Percentiles rank a stretch among this genome's conserved stretches.
Evolutionary conservation across 2,797 vertebrate species (phyloP).

Genomic region (Antennarius maculatus): DNA sequence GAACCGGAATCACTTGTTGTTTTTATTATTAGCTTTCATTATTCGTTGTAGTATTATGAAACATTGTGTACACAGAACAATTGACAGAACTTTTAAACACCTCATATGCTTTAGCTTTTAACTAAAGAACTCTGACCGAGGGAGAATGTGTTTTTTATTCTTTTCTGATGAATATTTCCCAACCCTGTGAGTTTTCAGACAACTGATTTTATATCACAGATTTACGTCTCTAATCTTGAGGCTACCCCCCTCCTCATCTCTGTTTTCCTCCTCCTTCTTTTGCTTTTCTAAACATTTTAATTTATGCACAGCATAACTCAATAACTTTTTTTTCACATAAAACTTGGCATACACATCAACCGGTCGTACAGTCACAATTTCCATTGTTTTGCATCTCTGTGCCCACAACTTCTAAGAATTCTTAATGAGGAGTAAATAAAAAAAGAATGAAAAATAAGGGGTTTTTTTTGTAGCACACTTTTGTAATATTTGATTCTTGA

Average conservation of each 20-base stretch:
- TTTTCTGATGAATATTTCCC: neutral
- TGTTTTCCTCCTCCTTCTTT: neutral
- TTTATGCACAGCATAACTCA: too few relatives aligned
- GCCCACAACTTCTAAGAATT: too few relatives aligned
- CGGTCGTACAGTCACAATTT: too few relatives aligned
- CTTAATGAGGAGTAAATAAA: too few relatives aligned
- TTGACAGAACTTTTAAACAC: neutral
- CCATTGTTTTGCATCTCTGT: too few relatives aligned
- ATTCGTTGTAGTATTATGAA: neutral
- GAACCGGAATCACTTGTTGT: neutral
- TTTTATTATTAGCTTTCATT: neutral
- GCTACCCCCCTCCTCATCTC: neutral
- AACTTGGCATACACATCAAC: too few relatives aligned
- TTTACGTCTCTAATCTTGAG: neutral
- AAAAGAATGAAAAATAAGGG: too few relatives aligned
- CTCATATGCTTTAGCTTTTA: neutral
- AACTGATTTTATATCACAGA: constrained; percentile 1
- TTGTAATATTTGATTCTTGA: too few relatives aligned
- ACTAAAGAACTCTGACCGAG: neutral
- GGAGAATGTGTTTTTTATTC: constrained; percentile 1
- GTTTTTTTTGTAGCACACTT: too few relatives aligned
- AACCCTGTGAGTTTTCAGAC: constrained; percentile 6
- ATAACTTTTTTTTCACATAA: too few relatives aligned
- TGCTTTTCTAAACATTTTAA: too few relatives aligned
- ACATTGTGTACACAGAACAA: neutral